Conservation (phyloP, 2,797 vertebrate genomes). For the Pelodytes ibericus region DNA sequence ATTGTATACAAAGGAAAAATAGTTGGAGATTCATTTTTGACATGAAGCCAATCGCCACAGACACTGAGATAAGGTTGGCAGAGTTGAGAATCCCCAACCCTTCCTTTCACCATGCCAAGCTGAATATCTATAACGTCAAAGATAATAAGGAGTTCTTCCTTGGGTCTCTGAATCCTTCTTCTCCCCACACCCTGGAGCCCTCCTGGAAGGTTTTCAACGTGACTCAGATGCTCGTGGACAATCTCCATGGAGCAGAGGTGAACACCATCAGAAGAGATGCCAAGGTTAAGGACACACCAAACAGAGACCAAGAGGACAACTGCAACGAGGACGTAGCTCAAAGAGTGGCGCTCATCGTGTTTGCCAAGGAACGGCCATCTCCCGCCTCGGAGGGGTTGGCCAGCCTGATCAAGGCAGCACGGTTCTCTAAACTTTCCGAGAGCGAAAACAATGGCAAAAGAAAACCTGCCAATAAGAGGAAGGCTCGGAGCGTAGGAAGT, state of each 20-base stretch:
- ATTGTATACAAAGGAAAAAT: slow-evolving; percentile 68
- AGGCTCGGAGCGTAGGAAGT: slow-evolving; percentile 50
- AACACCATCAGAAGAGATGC: fast-evolving
- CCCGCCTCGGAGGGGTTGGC: slow-evolving; percentile 60
- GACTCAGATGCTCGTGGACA: slow-evolving; percentile 74
- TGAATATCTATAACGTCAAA: slow-evolving; percentile 80
- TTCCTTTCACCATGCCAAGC: slow-evolving; percentile 56
- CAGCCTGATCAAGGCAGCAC: slow-evolving; percentile 81
- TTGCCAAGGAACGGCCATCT: slow-evolving; percentile 72
- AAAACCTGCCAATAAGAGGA: slow-evolving; percentile 74
- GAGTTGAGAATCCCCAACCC: slow-evolving; percentile 77
- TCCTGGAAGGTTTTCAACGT: slow-evolving; percentile 82
- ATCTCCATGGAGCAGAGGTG: slow-evolving; percentile 69
- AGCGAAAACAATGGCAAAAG: slow-evolving; percentile 72
- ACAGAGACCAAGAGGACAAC: fast-evolving
- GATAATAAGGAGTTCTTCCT: slow-evolving; percentile 68
- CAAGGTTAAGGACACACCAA: fast-evolving
- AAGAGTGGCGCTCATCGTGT: slow-evolving; percentile 80
- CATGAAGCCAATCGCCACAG: slow-evolving; percentile 79
- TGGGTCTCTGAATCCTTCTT: slow-evolving; percentile 71
- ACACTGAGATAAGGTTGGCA: slow-evolving; percentile 52
- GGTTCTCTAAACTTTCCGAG: slow-evolving; percentile 79
- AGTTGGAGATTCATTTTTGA: slow-evolving; percentile 82
- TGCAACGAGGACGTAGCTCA: slow-evolving; percentile 45
- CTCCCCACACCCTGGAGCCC: slow-evolving; percentile 59